These are phyloP conservation scores for Lochmaea crataegi DNA, from an alignment of 2,888 invertebrate genomes.

Conservation along the genomic window DNA sequence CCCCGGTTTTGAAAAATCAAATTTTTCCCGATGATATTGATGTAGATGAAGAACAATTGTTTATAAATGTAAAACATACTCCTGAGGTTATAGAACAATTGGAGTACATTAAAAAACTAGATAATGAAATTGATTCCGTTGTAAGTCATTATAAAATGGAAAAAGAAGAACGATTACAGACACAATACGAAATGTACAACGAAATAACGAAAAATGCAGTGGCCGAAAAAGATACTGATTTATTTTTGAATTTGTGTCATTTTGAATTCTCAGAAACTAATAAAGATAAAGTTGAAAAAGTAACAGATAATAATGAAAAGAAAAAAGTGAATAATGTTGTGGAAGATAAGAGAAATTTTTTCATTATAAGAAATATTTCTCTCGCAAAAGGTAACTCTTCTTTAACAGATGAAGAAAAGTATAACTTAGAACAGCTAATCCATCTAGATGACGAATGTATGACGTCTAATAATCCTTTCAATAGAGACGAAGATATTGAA, in stretches of 20 bases:
- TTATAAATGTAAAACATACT: constrained; percentile 45
- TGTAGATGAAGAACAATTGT: constrained; percentile 40
- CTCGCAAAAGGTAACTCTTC: constrained; percentile 48
- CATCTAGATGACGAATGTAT: constrained; percentile 9
- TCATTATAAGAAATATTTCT: constrained; percentile 45
- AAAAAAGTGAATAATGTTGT: constrained; percentile 3
- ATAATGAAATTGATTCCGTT: constrained; percentile 46
- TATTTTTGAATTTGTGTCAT: constrained; percentile 46
- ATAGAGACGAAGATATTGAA: constrained; percentile 18
- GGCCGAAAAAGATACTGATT: constrained; percentile 38
- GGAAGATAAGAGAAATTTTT: constrained; percentile 27
- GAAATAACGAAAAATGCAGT: constrained; percentile 36
- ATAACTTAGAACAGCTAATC: constrained; percentile 46
- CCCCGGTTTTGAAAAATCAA: constrained; percentile 38
- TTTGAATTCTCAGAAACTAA: constrained; percentile 38
- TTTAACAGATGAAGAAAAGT: constrained; percentile 54
- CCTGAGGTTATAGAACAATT: constrained; percentile 47
- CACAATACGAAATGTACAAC: constrained; percentile 48
- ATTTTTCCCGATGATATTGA: constrained; percentile 30
- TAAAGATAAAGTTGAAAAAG: constrained; percentile 20
- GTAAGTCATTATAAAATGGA: constrained; percentile 46
- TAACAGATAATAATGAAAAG: constrained; percentile 9
- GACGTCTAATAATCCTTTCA: constrained; percentile 13
- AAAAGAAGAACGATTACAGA: constrained; percentile 43
- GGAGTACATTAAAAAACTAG: constrained; percentile 44